A percentile compares a stretch with the other conserved stretches of the same genome.
phyloP scores from a whole-genome alignment of 2,113 vertebrate genomes.

The Microcebus griseorufus region DNA sequence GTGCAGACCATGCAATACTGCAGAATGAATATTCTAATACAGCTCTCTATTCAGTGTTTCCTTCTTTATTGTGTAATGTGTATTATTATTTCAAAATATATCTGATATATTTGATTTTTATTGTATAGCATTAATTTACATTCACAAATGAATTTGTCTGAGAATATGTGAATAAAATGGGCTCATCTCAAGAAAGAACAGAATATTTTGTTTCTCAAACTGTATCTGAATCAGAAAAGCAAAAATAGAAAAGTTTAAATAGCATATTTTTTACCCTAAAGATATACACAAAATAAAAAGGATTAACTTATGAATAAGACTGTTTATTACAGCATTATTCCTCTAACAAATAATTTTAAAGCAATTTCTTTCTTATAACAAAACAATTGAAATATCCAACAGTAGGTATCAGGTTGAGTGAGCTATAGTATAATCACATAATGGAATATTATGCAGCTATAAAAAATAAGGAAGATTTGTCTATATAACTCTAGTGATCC shows the following conservation, averaged over 20 bases:
- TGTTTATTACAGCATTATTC: background rate
- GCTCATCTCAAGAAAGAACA: background rate
- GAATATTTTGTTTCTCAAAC: background rate
- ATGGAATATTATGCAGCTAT: background rate
- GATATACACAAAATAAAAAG: background rate
- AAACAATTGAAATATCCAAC: background rate
- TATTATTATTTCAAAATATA: constrained; percentile 21
- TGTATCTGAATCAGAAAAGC: background rate
- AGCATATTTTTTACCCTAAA: background rate
- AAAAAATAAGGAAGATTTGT: background rate
- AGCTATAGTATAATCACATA: background rate
- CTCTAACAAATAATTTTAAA: background rate
- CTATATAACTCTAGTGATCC: background rate
- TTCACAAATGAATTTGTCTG: background rate
- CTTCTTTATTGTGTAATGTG: background rate
- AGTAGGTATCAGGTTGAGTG: background rate
- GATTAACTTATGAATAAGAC: background rate
- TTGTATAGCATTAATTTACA: background rate
- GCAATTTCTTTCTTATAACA: background rate
- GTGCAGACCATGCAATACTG: background rate
- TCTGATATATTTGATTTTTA: background rate
- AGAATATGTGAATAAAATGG: background rate
- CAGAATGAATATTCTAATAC: background rate
- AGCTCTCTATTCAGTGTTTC: background rate
- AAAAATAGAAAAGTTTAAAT: background rate